These are phyloP conservation scores for Phacellophora camtschatica DNA, from an alignment of 30 jellyfish, hydroid and myxozoan genomes.

Conservation along the genomic window DNA sequence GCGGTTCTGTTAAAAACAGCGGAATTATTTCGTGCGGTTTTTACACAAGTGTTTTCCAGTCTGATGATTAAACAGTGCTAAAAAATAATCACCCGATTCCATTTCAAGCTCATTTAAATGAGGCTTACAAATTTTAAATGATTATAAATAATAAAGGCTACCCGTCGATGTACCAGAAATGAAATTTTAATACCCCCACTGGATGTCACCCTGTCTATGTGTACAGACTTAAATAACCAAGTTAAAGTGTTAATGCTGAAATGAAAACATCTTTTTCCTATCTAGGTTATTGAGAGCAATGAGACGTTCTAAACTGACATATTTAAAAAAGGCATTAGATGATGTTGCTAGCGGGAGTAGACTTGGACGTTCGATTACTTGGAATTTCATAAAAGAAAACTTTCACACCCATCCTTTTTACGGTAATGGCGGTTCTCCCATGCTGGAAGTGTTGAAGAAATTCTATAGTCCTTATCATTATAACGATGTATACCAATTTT, in stretches of 20 bases:
- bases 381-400: conserved; percentile 62
- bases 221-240: too few species aligned
- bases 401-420: conserved; percentile 34
- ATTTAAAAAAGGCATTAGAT: background rate
- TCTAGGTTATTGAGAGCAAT: conserved; percentile 26
- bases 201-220: too few species aligned
- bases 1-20: too few species aligned
- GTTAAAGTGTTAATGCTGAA: background rate
- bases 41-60: too few species aligned
- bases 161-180: too few species aligned
- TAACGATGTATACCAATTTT: conserved; percentile 56
- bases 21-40: too few species aligned
- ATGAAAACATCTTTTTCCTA: background rate
- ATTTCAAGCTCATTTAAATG: background rate
- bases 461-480: conserved; percentile 36
- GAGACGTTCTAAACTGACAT: background rate
- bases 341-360: conserved; percentile 69
- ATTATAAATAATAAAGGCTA: too few species aligned
- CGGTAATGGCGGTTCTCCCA: background rate
- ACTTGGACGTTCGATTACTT: conserved; percentile 69
- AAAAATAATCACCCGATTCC: background rate
- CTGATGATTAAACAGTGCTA: too few species aligned
- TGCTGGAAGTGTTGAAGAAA: conserved; percentile 45
- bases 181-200: too few species aligned
- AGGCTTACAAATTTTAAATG: too few species aligned